Percentiles rank a stretch among this genome's conserved stretches.
phyloP scores from a whole-genome alignment of 2,888 invertebrate genomes.

The Hofmannophila pseudospretella region DNA sequence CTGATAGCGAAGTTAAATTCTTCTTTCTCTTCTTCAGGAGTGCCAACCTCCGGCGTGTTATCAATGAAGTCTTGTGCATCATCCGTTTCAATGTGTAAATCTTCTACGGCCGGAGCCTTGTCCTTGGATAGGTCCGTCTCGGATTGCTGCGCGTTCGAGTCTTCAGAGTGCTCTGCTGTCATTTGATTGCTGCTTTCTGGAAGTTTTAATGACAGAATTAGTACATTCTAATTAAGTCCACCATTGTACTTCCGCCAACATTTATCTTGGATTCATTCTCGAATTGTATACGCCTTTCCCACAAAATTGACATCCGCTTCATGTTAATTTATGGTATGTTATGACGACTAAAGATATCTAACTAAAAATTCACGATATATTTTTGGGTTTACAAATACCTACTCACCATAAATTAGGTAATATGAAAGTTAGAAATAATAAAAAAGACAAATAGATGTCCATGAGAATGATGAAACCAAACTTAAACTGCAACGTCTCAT shows the following conservation, averaged over 20 bases:
- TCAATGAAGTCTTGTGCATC: background rate
- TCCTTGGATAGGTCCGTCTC: conserved; percentile 27
- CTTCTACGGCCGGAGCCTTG: conserved; percentile 2
- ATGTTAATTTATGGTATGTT: too few species aligned
- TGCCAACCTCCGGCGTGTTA: conserved; percentile 10
- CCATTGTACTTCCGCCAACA: background rate
- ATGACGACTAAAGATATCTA: too few species aligned
- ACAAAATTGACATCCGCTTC: too few species aligned
- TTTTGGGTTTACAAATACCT: too few species aligned
- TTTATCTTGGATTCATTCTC: background rate
- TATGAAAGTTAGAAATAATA: too few species aligned
- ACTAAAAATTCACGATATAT: too few species aligned
- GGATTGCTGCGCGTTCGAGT: conserved; percentile 43
- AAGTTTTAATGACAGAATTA: conserved; percentile 2
- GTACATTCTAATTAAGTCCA: background rate
- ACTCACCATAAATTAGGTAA: too few species aligned
- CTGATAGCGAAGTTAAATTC: conserved; percentile 14
- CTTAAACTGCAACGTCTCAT: too few species aligned
- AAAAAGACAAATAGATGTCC: too few species aligned
- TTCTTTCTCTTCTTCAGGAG: conserved; percentile 10
- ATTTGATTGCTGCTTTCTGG: conserved; percentile 57
- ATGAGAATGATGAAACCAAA: too few species aligned
- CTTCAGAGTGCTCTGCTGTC: conserved; percentile 54
- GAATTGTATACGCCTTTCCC: too few species aligned
- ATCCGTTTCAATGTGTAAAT: conserved; percentile 1